Conservation (phyloP, 2,888 invertebrate species). For the Hyalella azteca region DNA sequence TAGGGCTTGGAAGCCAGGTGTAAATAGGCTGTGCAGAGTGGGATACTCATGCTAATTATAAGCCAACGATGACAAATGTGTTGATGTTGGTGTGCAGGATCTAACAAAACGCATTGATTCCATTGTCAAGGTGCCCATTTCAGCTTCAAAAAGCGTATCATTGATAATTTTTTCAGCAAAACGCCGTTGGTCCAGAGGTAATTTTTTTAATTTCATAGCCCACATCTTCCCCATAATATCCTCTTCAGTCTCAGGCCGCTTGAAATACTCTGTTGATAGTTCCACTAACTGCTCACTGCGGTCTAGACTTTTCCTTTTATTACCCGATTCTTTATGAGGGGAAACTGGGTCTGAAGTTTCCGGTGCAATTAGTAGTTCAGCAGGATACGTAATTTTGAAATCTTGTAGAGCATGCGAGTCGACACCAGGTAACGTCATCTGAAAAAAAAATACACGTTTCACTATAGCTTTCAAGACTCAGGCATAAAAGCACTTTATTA, state of each 20-base stretch:
- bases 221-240: background rate
- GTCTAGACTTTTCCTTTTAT: background rate
- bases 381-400: too few relatives aligned
- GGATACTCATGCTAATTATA: slow-evolving; percentile 7
- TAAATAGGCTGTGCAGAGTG: too few relatives aligned
- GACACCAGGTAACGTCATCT: too few relatives aligned
- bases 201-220: slow-evolving; percentile 6
- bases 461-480: too few relatives aligned
- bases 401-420: too few relatives aligned
- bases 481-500: too few relatives aligned
- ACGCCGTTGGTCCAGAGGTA: background rate
- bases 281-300: background rate
- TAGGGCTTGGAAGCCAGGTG: too few relatives aligned
- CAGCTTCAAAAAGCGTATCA: slow-evolving; percentile 3
- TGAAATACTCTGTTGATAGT: slow-evolving; percentile 1
- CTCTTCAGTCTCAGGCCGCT: slow-evolving; percentile 16
- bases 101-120: background rate
- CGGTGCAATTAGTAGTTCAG: too few relatives aligned
- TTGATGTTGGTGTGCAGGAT: background rate
- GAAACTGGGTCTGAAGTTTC: too few relatives aligned
- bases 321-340: too few relatives aligned
- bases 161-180: background rate
- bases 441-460: too few relatives aligned
- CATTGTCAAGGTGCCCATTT: slow-evolving; percentile 17
- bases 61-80: background rate